Conservation (phyloP, 2,797 vertebrate species). For the Rhinoraja longicauda region DNA sequence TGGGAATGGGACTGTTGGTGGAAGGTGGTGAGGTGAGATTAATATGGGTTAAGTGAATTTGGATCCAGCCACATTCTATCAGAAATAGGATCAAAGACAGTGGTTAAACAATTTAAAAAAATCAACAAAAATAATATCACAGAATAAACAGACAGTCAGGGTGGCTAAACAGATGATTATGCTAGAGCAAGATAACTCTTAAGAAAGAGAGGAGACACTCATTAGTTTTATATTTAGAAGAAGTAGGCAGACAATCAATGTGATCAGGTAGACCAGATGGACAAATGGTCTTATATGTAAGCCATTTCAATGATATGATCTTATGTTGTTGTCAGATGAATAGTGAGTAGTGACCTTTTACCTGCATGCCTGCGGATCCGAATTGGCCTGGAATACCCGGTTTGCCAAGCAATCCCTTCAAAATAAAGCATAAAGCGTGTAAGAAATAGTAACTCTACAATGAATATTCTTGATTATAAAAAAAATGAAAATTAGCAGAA, state of each 20-base stretch:
- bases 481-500: background rate
- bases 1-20: background rate
- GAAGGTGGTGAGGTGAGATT: background rate
- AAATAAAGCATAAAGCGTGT: conserved; percentile 32
- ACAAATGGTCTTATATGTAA: background rate
- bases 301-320: background rate
- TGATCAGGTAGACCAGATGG: background rate
- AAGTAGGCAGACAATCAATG: background rate
- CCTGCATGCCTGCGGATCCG: conserved; percentile 48
- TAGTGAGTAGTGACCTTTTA: conserved; percentile 28
- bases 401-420: conserved; percentile 44
- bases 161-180: background rate
- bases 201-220: background rate
- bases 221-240: background rate
- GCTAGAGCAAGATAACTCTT: background rate
- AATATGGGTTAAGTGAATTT: background rate
- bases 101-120: background rate
- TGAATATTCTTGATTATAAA: background rate
- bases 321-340: no score
- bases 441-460: no score
- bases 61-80: background rate
- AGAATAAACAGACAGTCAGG: background rate
- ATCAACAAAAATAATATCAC: background rate
- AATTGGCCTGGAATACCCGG: conserved; percentile 42
- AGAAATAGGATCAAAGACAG: background rate